Conservation (phyloP, 64 coral and sea anemone species). For the Dendronephthya gigantea region DNA sequence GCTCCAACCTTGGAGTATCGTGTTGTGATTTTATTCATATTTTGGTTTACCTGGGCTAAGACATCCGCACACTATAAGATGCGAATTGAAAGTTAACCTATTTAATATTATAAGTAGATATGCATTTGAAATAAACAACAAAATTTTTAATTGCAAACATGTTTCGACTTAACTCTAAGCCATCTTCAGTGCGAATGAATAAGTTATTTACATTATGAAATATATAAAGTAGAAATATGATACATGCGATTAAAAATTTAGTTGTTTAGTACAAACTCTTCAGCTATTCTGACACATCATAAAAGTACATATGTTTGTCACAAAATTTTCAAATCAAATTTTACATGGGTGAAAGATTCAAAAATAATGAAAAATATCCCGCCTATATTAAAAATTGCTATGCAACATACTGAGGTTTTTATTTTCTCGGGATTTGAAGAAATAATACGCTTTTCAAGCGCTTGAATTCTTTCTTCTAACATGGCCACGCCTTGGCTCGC, state of each 20-base stretch:
- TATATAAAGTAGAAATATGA: no score
- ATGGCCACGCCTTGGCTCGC: background rate
- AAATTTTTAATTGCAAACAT: no score
- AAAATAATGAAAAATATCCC: no score
- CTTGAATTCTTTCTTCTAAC: background rate
- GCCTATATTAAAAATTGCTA: no score
- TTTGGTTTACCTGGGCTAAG: background rate
- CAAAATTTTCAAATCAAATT: no score
- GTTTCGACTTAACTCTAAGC: background rate
- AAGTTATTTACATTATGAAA: no score
- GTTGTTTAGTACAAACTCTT: no score
- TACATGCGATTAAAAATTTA: no score
- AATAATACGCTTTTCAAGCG: background rate
- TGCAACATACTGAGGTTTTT: background rate
- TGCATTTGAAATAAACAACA: no score
- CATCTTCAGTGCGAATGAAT: background rate
- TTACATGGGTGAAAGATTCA: no score
- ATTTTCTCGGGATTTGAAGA: background rate
- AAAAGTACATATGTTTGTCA: no score
- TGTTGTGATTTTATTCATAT: conserved; percentile 5
- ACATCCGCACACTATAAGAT: background rate
- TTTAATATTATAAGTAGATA: background rate
- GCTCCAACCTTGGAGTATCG: conserved; percentile 8
- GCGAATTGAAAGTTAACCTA: background rate
- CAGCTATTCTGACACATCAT: no score